phyloP scores from a whole-genome alignment of 2,113 vertebrate genomes.

The Crypturellus undulatus region DNA sequence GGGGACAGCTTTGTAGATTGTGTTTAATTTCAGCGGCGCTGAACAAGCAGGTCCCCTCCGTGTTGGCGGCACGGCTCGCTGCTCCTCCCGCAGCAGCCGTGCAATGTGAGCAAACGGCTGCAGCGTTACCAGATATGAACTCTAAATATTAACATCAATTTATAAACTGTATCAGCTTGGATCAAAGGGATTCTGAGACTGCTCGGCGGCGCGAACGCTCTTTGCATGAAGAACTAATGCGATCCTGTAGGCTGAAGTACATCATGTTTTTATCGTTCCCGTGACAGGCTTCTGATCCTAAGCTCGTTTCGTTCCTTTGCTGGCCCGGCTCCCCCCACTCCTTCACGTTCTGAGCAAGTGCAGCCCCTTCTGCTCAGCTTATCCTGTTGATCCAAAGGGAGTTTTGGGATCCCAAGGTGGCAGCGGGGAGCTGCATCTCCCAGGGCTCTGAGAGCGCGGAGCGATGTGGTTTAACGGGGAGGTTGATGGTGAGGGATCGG shows the following conservation, averaged over 20 bases:
- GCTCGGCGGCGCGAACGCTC: background rate
- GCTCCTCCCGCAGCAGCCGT: background rate
- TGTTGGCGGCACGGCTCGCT: background rate
- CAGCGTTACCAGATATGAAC: constrained; percentile 43
- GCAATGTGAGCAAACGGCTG: constrained; percentile 49
- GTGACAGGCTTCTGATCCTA: constrained; percentile 40
- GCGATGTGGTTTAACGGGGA: background rate
- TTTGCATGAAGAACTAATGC: constrained; percentile 61
- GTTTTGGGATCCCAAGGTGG: background rate
- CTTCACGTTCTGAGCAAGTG: background rate
- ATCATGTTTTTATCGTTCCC: constrained; percentile 37
- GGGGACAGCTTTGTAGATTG: background rate
- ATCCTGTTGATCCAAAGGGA: background rate
- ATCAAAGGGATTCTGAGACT: constrained; percentile 68
- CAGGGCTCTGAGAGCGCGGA: background rate
- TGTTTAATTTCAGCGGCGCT: background rate
- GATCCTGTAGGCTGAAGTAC: constrained; percentile 55
- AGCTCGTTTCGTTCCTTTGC: background rate
- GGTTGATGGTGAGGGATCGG: background rate
- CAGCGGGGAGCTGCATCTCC: background rate
- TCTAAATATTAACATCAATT: constrained; percentile 73
- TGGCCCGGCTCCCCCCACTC: accelerated
- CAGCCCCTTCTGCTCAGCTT: background rate
- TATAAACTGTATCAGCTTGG: constrained; percentile 61
- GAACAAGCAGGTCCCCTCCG: background rate